These are phyloP conservation scores for Drosophila birchii DNA, from an alignment of 2,888 invertebrate species.

Conservation along the genomic window DNA sequence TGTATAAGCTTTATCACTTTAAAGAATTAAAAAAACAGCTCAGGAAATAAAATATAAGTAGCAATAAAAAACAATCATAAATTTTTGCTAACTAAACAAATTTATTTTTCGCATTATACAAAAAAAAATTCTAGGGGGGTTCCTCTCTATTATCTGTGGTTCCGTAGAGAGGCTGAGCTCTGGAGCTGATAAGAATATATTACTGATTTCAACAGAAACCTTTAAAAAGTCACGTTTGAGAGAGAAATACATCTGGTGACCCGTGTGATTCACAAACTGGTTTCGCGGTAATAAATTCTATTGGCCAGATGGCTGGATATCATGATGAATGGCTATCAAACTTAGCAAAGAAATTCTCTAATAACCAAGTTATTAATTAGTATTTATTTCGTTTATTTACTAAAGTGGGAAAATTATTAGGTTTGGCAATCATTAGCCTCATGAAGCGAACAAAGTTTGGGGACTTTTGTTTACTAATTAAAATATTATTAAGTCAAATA, in stretches of 20 bases:
- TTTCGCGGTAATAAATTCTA: conserved; percentile 1
- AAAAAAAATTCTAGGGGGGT: not conserved
- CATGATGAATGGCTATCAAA: conserved; percentile 11
- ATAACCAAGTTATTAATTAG: not conserved
- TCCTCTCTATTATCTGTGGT: not conserved
- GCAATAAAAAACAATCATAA: not conserved
- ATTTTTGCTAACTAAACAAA: not conserved
- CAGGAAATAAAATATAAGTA: not conserved
- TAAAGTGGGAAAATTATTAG: not conserved
- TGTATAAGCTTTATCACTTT: not conserved
- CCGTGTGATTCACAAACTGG: conserved; percentile 21
- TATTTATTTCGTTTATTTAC: not conserved
- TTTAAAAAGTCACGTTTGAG: conserved; percentile 11
- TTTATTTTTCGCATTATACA: not conserved
- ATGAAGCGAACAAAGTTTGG: not conserved
- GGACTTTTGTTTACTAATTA: not conserved
- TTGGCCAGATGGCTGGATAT: conserved; percentile 16
- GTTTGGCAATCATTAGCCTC: not conserved
- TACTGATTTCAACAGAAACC: not conserved
- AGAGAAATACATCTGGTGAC: conserved; percentile 2
- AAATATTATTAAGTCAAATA: not conserved
- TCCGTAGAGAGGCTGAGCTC: not conserved
- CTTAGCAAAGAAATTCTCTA: not conserved
- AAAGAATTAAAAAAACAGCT: not conserved
- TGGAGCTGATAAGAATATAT: conserved; percentile 18